Percentiles rank a stretch among this genome's conserved stretches.
These are phyloP conservation scores for Anarrhichthys ocellatus DNA, from an alignment of 2,113 vertebrate species.

Conservation along the genomic window DNA sequence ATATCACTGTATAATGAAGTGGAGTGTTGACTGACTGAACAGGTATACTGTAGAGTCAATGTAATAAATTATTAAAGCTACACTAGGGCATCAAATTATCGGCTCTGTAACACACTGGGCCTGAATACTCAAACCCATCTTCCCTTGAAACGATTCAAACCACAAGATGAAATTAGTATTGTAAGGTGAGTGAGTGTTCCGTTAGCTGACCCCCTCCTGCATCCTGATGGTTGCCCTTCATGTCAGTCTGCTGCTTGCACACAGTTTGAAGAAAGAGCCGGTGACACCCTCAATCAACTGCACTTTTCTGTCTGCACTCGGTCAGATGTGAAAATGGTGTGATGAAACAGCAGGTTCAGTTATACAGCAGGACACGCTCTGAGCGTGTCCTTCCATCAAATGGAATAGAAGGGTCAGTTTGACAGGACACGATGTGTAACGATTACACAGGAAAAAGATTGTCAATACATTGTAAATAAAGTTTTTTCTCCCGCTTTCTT, in stretches of 20 bases:
- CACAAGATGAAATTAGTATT: background rate
- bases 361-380: background rate
- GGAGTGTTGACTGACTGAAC: constrained; percentile 16
- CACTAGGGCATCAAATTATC: constrained; percentile 17
- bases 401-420: constrained; percentile 14
- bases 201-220: background rate
- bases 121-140: background rate
- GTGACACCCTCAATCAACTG: constrained; percentile 3
- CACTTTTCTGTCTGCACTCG: constrained; percentile 12
- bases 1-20: constrained; percentile 22
- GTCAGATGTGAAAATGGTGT: constrained; percentile 24
- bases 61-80: constrained; percentile 47
- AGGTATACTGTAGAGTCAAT: constrained; percentile 22
- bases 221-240: background rate
- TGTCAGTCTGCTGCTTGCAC: background rate
- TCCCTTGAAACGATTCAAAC: background rate
- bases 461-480: background rate
- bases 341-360: constrained; percentile 17
- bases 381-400: constrained; percentile 17
- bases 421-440: background rate
- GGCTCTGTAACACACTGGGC: background rate
- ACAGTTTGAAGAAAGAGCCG: constrained; percentile 21
- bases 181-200: background rate
- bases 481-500: background rate
- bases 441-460: background rate